Conservation (phyloP, 2,797 vertebrate species). For the Lepilemur ruficaudatus region DNA sequence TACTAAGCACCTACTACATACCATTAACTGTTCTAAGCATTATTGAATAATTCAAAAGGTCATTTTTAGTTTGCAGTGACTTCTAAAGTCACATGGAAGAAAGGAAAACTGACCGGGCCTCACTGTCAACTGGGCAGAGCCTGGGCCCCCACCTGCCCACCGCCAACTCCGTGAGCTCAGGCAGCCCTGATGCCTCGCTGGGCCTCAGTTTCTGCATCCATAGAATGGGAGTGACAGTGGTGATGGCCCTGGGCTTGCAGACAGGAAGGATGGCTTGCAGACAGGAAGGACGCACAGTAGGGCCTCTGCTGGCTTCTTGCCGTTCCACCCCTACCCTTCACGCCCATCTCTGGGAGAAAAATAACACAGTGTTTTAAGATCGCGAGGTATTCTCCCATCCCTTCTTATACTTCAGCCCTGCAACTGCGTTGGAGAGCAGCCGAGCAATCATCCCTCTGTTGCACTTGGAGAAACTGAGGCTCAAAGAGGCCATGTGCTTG, state of each 20-base stretch:
- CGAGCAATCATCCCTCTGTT: fast-evolving
- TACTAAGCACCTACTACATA: not conserved
- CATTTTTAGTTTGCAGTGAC: not conserved
- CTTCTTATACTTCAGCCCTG: not conserved
- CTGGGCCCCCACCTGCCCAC: fast-evolving
- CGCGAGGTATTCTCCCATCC: not conserved
- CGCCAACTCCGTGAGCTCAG: fast-evolving
- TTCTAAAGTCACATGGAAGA: not conserved
- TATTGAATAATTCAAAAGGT: fast-evolving
- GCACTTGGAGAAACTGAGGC: not conserved
- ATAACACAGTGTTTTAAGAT: not conserved
- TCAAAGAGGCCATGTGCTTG: fast-evolving
- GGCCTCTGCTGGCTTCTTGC: fast-evolving
- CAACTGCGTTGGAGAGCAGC: not conserved
- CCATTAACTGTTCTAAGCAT: not conserved
- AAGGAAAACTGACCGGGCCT: not conserved
- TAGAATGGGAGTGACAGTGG: fast-evolving
- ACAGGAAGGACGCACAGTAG: too few species aligned
- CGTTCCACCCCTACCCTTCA: not conserved
- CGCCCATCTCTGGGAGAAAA: not conserved
- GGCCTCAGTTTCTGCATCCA: not conserved
- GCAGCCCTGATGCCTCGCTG: fast-evolving
- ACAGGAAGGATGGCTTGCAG: not conserved
- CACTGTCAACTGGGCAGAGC: not conserved
- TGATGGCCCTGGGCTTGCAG: not conserved